Evolutionary conservation across 2,113 vertebrate species (phyloP).

Genomic region (Blennius ocellaris): DNA sequence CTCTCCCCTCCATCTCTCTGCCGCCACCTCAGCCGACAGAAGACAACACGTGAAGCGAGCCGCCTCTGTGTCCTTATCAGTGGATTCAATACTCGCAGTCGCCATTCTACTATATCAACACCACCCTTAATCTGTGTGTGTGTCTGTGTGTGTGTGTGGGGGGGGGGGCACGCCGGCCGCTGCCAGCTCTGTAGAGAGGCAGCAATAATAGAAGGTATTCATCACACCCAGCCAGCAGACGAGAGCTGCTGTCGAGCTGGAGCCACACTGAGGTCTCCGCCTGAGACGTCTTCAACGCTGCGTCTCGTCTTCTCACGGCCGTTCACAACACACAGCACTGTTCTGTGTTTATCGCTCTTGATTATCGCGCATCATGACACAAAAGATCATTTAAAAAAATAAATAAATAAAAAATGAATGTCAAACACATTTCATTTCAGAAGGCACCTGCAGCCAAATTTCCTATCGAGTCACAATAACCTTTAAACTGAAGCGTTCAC

Average conservation of each 20-base stretch:
- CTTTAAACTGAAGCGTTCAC: too few species aligned
- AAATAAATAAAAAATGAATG: too few species aligned
- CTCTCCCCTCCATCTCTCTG: not conserved
- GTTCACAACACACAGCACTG: too few species aligned
- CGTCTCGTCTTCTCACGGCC: not conserved
- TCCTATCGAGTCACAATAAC: too few species aligned
- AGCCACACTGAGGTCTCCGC: slow-evolving; percentile 1
- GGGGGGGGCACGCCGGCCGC: slow-evolving; percentile 26
- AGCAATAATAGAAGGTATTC: slow-evolving; percentile 63
- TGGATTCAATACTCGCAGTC: slow-evolving; percentile 15
- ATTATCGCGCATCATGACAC: too few species aligned
- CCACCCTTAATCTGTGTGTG: slow-evolving; percentile 43
- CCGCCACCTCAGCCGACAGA: not conserved
- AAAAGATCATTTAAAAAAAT: too few species aligned
- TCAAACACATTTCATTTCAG: too few species aligned
- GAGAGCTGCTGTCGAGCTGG: slow-evolving; percentile 19
- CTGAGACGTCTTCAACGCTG: not conserved
- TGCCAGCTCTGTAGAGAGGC: slow-evolving; percentile 28
- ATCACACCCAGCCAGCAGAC: slow-evolving; percentile 44
- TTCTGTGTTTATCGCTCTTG: too few species aligned
- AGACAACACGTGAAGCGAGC: not conserved
- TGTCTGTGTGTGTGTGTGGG: too few species aligned
- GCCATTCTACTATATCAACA: slow-evolving; percentile 4
- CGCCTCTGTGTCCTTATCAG: slow-evolving; percentile 14
- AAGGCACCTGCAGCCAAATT: too few species aligned